These are phyloP conservation scores for Borostomias antarcticus DNA, from an alignment of 2,797 vertebrate species.

Conservation along the genomic window DNA sequence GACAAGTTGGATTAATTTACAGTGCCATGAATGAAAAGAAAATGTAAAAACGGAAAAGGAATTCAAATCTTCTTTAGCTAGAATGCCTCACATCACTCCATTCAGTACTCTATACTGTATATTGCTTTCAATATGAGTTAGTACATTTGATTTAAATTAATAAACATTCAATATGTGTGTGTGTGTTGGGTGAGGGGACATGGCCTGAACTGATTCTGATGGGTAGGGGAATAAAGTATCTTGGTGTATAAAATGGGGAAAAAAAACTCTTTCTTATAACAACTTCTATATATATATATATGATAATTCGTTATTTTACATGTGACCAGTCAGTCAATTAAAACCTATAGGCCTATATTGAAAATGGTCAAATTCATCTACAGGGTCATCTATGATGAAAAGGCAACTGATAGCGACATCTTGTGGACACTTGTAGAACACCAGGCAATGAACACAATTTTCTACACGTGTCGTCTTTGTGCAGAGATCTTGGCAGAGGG, in stretches of 20 bases:
- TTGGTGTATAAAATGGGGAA: not conserved
- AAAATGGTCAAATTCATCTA: not conserved
- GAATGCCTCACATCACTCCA: too few species aligned
- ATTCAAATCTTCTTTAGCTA: too few species aligned
- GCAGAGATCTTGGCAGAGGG: too few species aligned
- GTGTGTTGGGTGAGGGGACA: not conserved
- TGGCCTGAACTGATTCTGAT: not conserved
- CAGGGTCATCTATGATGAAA: constrained; percentile 29
- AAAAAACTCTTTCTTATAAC: too few species aligned
- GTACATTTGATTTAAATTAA: too few species aligned
- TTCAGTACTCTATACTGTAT: too few species aligned
- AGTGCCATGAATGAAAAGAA: not conserved
- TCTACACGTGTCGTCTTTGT: too few species aligned
- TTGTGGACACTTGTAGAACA: not conserved
- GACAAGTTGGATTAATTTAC: not conserved
- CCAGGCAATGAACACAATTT: too few species aligned
- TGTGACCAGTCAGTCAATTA: not conserved
- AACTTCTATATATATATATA: too few species aligned
- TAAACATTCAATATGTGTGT: too few species aligned
- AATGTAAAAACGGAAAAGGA: not conserved
- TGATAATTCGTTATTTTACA: not conserved
- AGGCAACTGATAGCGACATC: constrained; percentile 46
- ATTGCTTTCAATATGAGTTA: too few species aligned
- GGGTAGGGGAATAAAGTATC: not conserved
- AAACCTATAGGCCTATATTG: not conserved